Percentiles rank a stretch among this genome's conserved stretches.
Evolutionary conservation across 2,797 vertebrate genomes (phyloP).

Genomic region (Spinus olivaceus): DNA sequence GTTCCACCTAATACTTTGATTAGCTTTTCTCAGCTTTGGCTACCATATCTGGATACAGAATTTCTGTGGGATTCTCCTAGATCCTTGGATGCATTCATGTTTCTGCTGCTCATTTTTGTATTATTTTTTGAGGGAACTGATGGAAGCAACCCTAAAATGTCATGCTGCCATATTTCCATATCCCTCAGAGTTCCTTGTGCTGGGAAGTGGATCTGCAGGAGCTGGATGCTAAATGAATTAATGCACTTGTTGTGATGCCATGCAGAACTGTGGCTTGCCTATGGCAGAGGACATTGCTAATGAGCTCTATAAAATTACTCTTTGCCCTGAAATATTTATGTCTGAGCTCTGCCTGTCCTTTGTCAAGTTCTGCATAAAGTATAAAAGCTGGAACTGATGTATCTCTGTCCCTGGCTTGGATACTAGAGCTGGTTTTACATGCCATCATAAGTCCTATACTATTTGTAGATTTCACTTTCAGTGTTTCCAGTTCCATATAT

Average conservation of each 20-base stretch:
- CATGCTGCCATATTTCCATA: background rate
- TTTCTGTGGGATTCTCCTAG: background rate
- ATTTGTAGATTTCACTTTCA: background rate
- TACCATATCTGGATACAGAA: background rate
- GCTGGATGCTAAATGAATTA: background rate
- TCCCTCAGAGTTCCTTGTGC: background rate
- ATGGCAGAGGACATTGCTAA: background rate
- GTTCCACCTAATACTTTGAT: background rate
- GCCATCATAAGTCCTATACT: background rate
- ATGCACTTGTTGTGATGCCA: background rate
- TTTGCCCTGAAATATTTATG: background rate
- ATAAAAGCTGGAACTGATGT: background rate
- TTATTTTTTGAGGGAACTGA: background rate
- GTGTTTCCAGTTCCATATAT: background rate
- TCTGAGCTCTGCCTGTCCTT: background rate
- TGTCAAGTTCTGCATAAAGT: background rate
- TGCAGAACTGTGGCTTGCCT: background rate
- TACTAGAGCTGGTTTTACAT: background rate
- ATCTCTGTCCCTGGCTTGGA: background rate
- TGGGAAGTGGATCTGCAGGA: background rate
- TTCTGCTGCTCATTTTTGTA: background rate
- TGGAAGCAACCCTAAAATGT: background rate
- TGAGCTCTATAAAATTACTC: background rate
- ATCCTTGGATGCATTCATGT: background rate
- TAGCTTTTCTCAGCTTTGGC: slow-evolving; percentile 4